Evolutionary conservation across 2,113 vertebrate species (phyloP).

Genomic region (Microcebus griseorufus): DNA sequence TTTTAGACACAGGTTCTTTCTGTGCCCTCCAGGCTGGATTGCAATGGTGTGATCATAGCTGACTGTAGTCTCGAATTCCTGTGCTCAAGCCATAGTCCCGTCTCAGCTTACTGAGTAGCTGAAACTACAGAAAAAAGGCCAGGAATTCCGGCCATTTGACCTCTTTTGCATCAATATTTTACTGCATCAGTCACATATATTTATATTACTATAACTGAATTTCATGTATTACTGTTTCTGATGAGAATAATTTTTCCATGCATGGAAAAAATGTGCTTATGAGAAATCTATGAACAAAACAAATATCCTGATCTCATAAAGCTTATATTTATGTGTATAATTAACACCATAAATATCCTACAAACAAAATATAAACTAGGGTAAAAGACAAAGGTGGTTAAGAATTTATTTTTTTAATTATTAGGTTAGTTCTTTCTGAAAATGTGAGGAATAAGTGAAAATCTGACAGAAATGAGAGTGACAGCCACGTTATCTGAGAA

Average conservation of each 20-base stretch:
- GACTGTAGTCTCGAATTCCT: too few relatives aligned
- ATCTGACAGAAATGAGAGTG: not conserved
- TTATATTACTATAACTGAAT: not conserved
- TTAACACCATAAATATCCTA: not conserved
- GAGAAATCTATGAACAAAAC: not conserved
- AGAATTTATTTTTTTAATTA: not conserved
- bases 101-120: too few relatives aligned
- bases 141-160: too few relatives aligned
- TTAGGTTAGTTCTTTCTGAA: not conserved
- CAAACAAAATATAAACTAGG: not conserved
- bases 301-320: not conserved
- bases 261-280: not conserved
- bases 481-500: not conserved
- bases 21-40: too few relatives aligned
- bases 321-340: not conserved
- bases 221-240: not conserved
- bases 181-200: not conserved
- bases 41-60: too few relatives aligned
- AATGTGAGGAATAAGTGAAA: not conserved
- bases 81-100: too few relatives aligned
- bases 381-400: not conserved
- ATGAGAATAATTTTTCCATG: not conserved
- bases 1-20: too few relatives aligned
- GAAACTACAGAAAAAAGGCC: too few relatives aligned
- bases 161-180: not conserved